Percentiles rank a stretch among this genome's conserved stretches.
These are phyloP conservation scores for Limnodromus scolopaceus DNA, from an alignment of 2,797 vertebrate species.

Conservation along the genomic window DNA sequence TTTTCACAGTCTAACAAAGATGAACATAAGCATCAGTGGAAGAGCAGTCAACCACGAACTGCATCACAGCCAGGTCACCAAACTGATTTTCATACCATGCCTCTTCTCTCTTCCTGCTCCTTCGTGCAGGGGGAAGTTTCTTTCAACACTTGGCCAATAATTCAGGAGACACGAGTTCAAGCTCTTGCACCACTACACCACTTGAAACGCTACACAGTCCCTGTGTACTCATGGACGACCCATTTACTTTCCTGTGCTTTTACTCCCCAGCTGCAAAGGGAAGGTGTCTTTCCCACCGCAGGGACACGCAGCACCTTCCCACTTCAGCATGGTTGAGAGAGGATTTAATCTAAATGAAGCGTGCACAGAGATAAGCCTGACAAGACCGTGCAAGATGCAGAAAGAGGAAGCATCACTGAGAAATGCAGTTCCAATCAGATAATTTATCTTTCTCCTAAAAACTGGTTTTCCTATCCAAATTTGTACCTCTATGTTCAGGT, in stretches of 20 bases:
- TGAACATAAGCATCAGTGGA: background rate
- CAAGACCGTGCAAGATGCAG: background rate
- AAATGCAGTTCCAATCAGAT: background rate
- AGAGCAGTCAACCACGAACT: background rate
- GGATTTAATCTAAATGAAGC: background rate
- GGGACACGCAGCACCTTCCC: background rate
- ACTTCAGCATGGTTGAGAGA: background rate
- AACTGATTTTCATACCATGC: background rate
- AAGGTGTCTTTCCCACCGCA: background rate
- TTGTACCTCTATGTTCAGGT: background rate
- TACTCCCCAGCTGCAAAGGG: background rate
- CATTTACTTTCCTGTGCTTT: background rate
- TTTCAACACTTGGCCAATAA: background rate
- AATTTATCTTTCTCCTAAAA: background rate
- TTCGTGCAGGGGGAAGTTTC: background rate
- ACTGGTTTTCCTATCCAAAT: background rate
- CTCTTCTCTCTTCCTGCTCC: background rate
- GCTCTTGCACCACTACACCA: background rate
- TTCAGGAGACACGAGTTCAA: background rate
- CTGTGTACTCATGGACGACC: accelerated
- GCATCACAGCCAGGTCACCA: background rate
- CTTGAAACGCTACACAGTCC: background rate
- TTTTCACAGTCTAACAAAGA: background rate
- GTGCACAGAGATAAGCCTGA: background rate
- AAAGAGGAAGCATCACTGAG: background rate